phyloP scores from a whole-genome alignment of 2,888 invertebrate genomes.

The Dicyrtoma fusca region DNA sequence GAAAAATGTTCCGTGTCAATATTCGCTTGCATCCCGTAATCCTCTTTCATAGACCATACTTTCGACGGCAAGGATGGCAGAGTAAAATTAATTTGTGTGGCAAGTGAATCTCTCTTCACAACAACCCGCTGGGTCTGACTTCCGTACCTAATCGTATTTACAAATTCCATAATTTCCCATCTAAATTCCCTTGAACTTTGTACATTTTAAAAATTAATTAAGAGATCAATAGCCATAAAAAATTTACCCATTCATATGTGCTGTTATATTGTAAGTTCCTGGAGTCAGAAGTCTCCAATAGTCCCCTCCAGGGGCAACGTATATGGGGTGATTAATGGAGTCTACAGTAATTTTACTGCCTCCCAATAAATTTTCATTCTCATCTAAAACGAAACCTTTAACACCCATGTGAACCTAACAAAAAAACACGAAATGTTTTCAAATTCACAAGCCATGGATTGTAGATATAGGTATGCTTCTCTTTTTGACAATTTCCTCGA shows the following conservation, averaged over 20 bases:
- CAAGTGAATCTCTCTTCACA: slow-evolving; percentile 62
- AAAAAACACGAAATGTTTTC: background rate
- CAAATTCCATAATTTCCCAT: background rate
- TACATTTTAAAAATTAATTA: background rate
- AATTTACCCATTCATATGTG: slow-evolving; percentile 69
- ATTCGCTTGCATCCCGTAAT: slow-evolving; percentile 62
- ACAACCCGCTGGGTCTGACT: slow-evolving; percentile 68
- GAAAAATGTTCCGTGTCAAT: slow-evolving; percentile 65
- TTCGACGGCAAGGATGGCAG: slow-evolving; percentile 57
- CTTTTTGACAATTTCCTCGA: background rate
- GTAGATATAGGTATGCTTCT: no score
- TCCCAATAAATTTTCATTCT: slow-evolving; percentile 72
- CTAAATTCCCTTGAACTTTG: no score
- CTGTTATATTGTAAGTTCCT: slow-evolving; percentile 80
- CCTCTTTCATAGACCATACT: slow-evolving; percentile 60
- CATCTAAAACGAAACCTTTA: slow-evolving; percentile 81
- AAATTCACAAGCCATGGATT: background rate
- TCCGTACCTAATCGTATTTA: slow-evolving; percentile 64
- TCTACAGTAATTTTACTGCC: slow-evolving; percentile 76
- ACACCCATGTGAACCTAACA: slow-evolving; percentile 80
- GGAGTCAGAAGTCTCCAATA: slow-evolving; percentile 90
- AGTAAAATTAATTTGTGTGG: slow-evolving; percentile 60
- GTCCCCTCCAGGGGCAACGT: slow-evolving; percentile 76
- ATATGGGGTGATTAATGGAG: slow-evolving; percentile 74
- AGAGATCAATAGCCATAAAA: background rate